A percentile compares a stretch with the other conserved stretches of the same genome.
These are phyloP conservation scores for Epsilonema sp. DNA, from an alignment of 2,888 invertebrate genomes.

Conservation along the genomic window DNA sequence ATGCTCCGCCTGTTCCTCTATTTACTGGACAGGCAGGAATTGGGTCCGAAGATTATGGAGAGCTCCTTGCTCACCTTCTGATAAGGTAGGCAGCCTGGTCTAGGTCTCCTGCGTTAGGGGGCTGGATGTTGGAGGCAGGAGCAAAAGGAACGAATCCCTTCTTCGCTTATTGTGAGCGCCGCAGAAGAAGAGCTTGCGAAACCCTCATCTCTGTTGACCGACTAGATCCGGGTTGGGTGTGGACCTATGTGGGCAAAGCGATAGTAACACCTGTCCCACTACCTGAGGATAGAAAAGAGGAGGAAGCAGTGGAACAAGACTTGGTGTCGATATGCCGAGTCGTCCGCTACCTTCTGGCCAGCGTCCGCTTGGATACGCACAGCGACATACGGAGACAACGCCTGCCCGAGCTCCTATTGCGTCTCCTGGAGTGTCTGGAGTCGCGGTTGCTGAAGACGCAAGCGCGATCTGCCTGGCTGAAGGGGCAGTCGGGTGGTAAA, in stretches of 20 bases:
- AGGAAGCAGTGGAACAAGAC: neutral
- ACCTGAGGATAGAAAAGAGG: conserved; percentile 31
- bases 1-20: conserved; percentile 45
- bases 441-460: no score
- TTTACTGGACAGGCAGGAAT: conserved; percentile 63
- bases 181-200: conserved; percentile 46
- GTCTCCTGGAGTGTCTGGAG: conserved; percentile 46
- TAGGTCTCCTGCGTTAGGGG: no score
- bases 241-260: conserved; percentile 54
- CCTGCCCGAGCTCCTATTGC: conserved; percentile 51
- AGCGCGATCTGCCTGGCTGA: no score
- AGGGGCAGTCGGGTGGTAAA: no score
- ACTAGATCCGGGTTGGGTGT: conserved; percentile 62
- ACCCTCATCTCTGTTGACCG: conserved; percentile 61
- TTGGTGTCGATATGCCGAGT: neutral
- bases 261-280: no score
- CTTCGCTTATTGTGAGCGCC: no score
- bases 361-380: conserved; percentile 42
- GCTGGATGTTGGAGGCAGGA: no score
- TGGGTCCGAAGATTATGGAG: conserved; percentile 55
- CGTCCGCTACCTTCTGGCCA: neutral
- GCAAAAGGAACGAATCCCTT: no score
- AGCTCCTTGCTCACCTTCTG: conserved; percentile 55
- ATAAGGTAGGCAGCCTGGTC: no score
- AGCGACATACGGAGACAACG: conserved; percentile 55